Conservation (phyloP, 2,113 vertebrate genomes). For the Petrocephalus microphthalmus region DNA sequence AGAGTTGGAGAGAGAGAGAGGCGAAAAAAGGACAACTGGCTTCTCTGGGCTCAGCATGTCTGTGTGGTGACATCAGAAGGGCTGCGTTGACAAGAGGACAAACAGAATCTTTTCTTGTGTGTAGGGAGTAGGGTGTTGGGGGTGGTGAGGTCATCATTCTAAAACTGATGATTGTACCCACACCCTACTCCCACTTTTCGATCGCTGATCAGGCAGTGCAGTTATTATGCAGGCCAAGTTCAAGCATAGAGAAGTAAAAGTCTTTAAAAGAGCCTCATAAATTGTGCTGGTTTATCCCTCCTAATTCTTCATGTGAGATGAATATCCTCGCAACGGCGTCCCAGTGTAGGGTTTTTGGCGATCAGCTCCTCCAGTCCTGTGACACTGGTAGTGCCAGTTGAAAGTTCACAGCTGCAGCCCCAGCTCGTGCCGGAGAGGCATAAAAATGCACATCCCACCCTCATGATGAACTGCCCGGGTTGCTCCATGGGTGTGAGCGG, state of each 20-base stretch:
- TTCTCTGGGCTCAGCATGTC: conserved; percentile 17
- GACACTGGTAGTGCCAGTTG: neutral
- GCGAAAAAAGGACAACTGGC: neutral
- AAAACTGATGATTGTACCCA: neutral
- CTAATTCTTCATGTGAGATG: neutral
- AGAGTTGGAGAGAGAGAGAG: conserved; percentile 3
- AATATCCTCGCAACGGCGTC: neutral
- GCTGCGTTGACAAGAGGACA: conserved; percentile 14
- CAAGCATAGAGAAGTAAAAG: neutral
- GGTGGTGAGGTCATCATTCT: conserved; percentile 19
- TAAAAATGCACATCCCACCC: conserved; percentile 5
- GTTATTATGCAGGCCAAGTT: neutral
- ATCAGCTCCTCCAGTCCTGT: neutral
- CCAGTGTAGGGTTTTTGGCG: neutral
- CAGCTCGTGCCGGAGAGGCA: neutral
- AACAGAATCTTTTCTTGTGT: conserved; percentile 14
- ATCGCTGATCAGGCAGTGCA: neutral
- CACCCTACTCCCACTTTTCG: neutral
- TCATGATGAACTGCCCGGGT: neutral
- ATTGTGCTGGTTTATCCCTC: neutral
- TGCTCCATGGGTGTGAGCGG: neutral
- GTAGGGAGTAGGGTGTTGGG: conserved; percentile 4
- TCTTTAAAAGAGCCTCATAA: neutral
- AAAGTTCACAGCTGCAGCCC: conserved; percentile 8
- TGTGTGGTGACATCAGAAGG: conserved; percentile 19